Conservation (phyloP, 2,797 vertebrate genomes). For the Notoglanidium macrostoma region DNA sequence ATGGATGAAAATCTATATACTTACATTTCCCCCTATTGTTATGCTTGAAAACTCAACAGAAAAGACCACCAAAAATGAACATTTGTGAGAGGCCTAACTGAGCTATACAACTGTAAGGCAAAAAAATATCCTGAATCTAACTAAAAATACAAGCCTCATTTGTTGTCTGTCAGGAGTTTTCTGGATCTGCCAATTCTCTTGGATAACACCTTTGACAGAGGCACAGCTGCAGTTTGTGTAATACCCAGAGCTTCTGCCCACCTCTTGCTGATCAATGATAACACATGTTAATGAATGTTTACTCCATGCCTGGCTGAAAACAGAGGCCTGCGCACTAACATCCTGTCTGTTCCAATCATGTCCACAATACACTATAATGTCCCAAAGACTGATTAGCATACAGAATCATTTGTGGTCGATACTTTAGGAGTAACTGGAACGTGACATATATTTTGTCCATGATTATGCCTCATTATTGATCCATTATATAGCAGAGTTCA, state of each 20-base stretch:
- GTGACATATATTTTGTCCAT: conserved; percentile 27
- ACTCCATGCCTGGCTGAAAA: conserved; percentile 61
- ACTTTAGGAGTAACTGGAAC: not conserved
- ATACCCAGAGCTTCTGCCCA: conserved; percentile 16
- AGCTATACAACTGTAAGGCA: not conserved
- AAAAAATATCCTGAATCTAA: conserved; percentile 2
- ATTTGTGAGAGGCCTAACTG: not conserved
- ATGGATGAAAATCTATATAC: not conserved
- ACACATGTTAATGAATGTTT: conserved; percentile 70
- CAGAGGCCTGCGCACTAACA: conserved; percentile 52
- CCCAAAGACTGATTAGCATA: conserved; percentile 36
- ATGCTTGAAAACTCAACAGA: not conserved
- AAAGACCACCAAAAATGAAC: not conserved
- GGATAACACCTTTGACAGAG: conserved; percentile 24
- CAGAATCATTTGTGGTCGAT: conserved; percentile 25
- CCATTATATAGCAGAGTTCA: conserved; percentile 13
- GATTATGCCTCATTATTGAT: conserved; percentile 35
- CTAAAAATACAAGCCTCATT: conserved; percentile 19
- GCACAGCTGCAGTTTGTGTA: conserved; percentile 27
- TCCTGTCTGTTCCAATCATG: conserved; percentile 63
- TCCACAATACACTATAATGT: conserved; percentile 49
- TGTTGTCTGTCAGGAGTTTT: conserved; percentile 9
- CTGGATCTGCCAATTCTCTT: conserved; percentile 1
- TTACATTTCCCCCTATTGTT: not conserved
- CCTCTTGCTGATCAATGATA: conserved; percentile 61